These are phyloP conservation scores for Diplodus puntazzo DNA, from an alignment of 2,797 vertebrate species.

Conservation along the genomic window DNA sequence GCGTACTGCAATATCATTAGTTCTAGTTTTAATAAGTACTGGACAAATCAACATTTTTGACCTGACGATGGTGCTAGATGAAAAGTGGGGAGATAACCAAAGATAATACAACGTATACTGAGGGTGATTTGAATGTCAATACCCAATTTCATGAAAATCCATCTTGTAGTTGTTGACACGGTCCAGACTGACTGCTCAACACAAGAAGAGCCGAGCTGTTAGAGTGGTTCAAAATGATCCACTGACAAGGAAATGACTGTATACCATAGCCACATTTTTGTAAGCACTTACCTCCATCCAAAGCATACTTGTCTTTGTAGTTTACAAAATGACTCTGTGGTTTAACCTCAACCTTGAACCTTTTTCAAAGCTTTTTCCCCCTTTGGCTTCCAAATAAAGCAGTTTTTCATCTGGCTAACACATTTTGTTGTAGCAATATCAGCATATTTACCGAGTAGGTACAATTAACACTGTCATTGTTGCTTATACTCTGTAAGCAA, in stretches of 20 bases:
- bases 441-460: neutral
- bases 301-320: neutral
- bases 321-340: neutral
- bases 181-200: no score
- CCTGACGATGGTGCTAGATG: neutral
- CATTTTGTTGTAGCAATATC: neutral
- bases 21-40: neutral
- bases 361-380: neutral
- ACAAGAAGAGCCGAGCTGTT: no score
- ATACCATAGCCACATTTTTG: neutral
- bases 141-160: neutral
- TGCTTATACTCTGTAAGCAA: no score
- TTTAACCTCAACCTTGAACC: neutral
- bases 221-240: neutral
- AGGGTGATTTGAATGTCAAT: neutral
- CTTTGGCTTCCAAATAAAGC: neutral
- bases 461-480: no score
- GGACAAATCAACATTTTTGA: neutral
- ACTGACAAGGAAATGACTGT: neutral
- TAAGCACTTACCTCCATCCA: neutral
- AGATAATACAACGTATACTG: neutral
- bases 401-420: neutral
- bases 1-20: neutral
- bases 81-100: neutral
- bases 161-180: neutral